Percentiles rank a stretch among this genome's conserved stretches.
phyloP scores from a whole-genome alignment of 2,888 invertebrate species.

The Oligia fasciuncula region DNA sequence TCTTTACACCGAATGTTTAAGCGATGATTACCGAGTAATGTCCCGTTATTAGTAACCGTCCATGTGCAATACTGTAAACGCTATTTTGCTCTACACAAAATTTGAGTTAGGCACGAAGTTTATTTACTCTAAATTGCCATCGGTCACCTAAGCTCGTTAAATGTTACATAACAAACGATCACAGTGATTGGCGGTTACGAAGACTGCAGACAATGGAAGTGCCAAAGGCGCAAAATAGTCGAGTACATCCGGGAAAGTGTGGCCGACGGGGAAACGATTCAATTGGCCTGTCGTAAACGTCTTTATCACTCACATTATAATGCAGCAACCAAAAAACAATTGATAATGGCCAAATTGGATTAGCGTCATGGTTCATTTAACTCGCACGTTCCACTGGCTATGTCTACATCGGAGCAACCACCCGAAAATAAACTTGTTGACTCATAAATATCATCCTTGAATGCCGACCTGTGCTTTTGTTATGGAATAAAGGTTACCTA shows the following conservation, averaged over 20 bases:
- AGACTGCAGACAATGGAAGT: constrained; percentile 74
- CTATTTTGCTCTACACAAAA: constrained; percentile 35
- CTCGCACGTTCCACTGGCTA: constrained; percentile 47
- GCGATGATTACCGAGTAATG: constrained; percentile 42
- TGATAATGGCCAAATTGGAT: constrained; percentile 48
- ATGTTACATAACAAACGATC: constrained; percentile 75
- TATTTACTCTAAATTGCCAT: constrained; percentile 68
- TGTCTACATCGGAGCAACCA: constrained; percentile 52
- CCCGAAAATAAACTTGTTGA: constrained; percentile 61
- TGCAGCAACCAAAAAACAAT: constrained; percentile 65
- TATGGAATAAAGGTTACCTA: constrained; percentile 71
- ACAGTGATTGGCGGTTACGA: constrained; percentile 73
- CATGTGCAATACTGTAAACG: constrained; percentile 47
- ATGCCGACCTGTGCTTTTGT: constrained; percentile 74
- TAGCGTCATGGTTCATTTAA: constrained; percentile 55
- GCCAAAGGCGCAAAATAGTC: constrained; percentile 75
- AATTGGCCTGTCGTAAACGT: constrained; percentile 62
- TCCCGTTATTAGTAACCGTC: constrained; percentile 37
- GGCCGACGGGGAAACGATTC: constrained; percentile 73
- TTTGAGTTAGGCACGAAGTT: constrained; percentile 46
- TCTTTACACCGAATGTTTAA: constrained; percentile 35
- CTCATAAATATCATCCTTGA: constrained; percentile 75
- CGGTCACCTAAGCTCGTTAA: constrained; percentile 73
- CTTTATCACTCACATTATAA: constrained; percentile 66
- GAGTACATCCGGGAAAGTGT: constrained; percentile 82